Base-by-base conservation (phyloP, 1,140 invertebrate genomes). In the Procambarus virginalis region DNA sequence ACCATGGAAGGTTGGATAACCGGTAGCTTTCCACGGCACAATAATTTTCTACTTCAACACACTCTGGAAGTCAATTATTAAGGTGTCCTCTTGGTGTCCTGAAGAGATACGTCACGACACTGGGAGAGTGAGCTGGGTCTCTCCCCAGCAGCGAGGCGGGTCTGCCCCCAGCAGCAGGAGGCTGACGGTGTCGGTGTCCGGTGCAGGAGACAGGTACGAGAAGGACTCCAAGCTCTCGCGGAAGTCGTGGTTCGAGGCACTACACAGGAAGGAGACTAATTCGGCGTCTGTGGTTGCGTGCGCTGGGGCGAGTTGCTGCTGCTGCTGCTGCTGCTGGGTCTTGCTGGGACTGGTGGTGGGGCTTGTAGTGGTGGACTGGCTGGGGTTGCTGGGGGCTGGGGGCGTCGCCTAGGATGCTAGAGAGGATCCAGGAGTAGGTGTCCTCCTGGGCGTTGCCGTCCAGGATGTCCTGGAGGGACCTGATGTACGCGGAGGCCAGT, bases 401-500 rank as follows among this genome's bases (percentile, higher is more conserved):
- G 51, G 55, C 79, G 6, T 73, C 49, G 3, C 48, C 82, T 22
- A 84, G 82, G 68, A 84, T 84, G 46, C 82, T 84, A 46, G 82
- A 84, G 14, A 84, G 82, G 45, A 84, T 68, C 82, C 82, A 84
- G 64, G 82, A 84, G 64, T 68, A 73, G 45, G 82, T 84, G 64
- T 84, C 82, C 45, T 84, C 34, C 5, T 49, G 70, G 45, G 64
- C 82, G 20, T 70, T 84, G 34, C 34, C 34, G 34, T 34, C 34
- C 34, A 34, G 34, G 34, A 34, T 34, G 34, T 34, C 34, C 34
- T 84, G 82, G 5, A 89, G 58, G 34, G 87, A 77, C 10, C 78
- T 64, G 87, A 89, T 89, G 87, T 89, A 89, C 46, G 75, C 75
- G 79, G 83, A 83, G 60, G 87, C 87, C 20, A 89, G 87, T 49